Base-by-base conservation (phyloP, 2,888 invertebrate genomes). In the Loripinus fragilis region DNA sequence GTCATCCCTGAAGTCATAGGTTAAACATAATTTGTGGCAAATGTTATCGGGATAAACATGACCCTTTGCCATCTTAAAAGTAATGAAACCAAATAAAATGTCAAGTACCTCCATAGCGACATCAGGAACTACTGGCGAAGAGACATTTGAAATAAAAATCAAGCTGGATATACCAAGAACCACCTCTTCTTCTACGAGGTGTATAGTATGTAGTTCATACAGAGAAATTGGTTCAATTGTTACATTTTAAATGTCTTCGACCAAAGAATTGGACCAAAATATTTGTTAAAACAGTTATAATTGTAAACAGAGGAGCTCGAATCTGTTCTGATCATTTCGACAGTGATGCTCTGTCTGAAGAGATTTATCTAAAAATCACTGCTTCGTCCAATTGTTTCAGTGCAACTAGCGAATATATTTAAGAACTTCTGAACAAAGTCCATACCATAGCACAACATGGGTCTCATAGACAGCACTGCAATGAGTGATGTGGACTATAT, bases 191-290 rank as follows among this genome's bases (percentile, higher is more conserved):
- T 52, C 52, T 52, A 52, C 7, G 25, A 52, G 12, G 12, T 52
- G 52, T 52, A 52, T 52, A 52, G 55, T 20, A 75, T 68, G 23
- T 45, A 52, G 35, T 30, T 60, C 5, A 68, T 60, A 33, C 79
- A 80, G 25, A 69, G 73, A 41, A 70, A 25, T 28, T 72, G 79
- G n/a, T 65, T 75, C 52, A 64, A 73, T 2, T 80, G 79, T 50
- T 72, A 70, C 52, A 10, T 52, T 52, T n/a, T 52, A 52, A 52
- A 52, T 2, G 52, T 52, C 52, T 52, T 52, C 52, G 25, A 52
- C 52, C 52, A 25, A 52, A 52, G 7, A 2, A 52, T 52, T 2
- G 52, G 25, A 25, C 52, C 2, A 52, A 23, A 52, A 52, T 52
- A 2, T 52, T 52, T 52, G 52, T 52, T 15, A 52, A 52, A 52